Evolutionary conservation across 2,797 vertebrate genomes (phyloP).

Genomic region (Erithacus rubecula): DNA sequence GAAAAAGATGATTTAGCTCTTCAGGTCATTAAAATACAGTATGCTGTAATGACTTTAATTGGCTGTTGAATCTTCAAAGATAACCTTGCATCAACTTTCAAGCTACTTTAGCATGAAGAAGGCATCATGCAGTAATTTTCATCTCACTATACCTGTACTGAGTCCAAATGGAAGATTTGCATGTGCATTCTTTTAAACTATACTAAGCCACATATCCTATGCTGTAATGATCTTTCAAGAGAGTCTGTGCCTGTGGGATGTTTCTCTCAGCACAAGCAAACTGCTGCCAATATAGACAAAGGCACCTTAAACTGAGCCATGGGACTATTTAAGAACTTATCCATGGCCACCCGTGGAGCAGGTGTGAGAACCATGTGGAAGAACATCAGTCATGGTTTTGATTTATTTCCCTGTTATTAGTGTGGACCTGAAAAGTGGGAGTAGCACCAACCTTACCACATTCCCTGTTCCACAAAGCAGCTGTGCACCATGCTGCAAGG

Average conservation of each 20-base stretch:
- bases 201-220: not conserved
- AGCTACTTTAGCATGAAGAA: not conserved
- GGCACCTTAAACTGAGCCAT: not conserved
- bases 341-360: not conserved
- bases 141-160: not conserved
- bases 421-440: not conserved
- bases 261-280: not conserved
- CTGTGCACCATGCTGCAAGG: not conserved
- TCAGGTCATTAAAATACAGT: not conserved
- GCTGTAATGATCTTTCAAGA: not conserved
- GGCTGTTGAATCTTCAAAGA: not conserved
- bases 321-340: not conserved
- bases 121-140: not conserved
- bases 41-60: slow-evolving; percentile 11
- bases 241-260: not conserved
- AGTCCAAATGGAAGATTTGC: slow-evolving; percentile 4
- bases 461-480: not conserved
- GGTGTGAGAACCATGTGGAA: not conserved
- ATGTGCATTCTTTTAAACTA: not conserved
- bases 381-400: not conserved
- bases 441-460: not conserved
- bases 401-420: not conserved
- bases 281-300: not conserved
- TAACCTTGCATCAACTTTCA: slow-evolving; percentile 8
- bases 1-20: slow-evolving; percentile 10